A percentile compares a stretch with the other conserved stretches of the same genome.
phyloP scores from a whole-genome alignment of 1,140 invertebrate genomes.

The Saccostrea glomerata region DNA sequence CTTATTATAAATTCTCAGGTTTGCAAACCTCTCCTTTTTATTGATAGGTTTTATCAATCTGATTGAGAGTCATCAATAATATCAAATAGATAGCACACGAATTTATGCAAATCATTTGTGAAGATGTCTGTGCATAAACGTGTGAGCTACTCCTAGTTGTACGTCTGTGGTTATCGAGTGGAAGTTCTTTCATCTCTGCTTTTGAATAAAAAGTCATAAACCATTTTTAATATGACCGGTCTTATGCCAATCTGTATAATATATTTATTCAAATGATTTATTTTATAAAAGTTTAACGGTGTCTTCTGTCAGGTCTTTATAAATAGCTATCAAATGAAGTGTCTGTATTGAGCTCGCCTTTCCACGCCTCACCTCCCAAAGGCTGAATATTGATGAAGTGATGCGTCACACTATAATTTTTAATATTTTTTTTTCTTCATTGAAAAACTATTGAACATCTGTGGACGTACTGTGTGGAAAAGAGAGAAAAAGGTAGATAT shows the following conservation, averaged over 20 bases:
- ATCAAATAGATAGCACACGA: background rate
- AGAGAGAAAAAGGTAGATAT: background rate
- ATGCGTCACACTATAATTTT: slow-evolving; percentile 22
- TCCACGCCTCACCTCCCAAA: background rate
- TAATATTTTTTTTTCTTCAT: slow-evolving; percentile 15
- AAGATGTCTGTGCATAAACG: background rate
- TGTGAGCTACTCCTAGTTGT: background rate
- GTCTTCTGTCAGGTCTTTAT: background rate
- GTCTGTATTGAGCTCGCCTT: background rate
- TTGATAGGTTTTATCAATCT: background rate
- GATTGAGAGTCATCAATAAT: slow-evolving; percentile 29
- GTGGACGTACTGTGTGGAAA: background rate
- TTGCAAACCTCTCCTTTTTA: background rate
- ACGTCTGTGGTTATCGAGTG: background rate
- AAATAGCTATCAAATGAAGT: slow-evolving; percentile 25
- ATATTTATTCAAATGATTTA: slow-evolving; percentile 35
- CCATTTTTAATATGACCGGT: slow-evolving; percentile 20
- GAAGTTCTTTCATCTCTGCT: slow-evolving; percentile 24
- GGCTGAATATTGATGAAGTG: slow-evolving; percentile 21
- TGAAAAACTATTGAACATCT: slow-evolving; percentile 30
- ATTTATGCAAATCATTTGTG: background rate
- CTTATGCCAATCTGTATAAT: slow-evolving; percentile 25
- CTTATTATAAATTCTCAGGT: background rate
- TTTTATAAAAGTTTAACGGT: slow-evolving; percentile 14
- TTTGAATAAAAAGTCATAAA: slow-evolving; percentile 33